Conservation (phyloP, 2,113 vertebrate species). For the Macrotus californicus region DNA sequence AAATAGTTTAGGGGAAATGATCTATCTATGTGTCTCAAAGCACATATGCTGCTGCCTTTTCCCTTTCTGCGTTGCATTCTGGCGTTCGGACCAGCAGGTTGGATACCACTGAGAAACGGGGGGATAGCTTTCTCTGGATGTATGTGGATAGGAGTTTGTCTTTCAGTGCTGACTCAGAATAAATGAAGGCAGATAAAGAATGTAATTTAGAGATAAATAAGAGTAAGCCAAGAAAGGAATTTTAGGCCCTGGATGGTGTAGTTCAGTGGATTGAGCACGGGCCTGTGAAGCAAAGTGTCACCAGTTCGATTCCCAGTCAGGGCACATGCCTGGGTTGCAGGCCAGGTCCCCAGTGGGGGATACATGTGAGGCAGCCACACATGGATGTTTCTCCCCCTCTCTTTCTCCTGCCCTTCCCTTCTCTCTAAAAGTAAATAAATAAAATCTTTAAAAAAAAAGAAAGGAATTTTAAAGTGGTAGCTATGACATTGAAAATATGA, state of each 20-base stretch:
- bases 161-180: neutral
- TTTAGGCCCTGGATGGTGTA: too few species aligned
- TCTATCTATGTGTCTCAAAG: neutral
- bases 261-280: too few species aligned
- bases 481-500: neutral
- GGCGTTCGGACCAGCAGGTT: neutral
- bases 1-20: neutral
- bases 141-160: neutral
- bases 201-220: slow-evolving; percentile 13
- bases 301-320: too few species aligned
- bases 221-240: neutral
- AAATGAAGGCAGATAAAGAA: slow-evolving; percentile 1
- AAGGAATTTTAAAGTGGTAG: neutral
- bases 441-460: too few species aligned
- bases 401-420: too few species aligned
- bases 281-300: too few species aligned
- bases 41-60: neutral
- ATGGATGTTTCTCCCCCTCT: too few species aligned
- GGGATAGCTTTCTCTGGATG: neutral
- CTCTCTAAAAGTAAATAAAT: too few species aligned
- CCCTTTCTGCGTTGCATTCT: neutral
- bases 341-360: too few species aligned
- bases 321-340: too few species aligned
- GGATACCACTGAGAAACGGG: neutral
- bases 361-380: too few species aligned